Evolutionary conservation across 2,113 vertebrate species (phyloP), one percentile per base, ranked within the genome.

Genomic region (Danionella cerebrum): DNA sequence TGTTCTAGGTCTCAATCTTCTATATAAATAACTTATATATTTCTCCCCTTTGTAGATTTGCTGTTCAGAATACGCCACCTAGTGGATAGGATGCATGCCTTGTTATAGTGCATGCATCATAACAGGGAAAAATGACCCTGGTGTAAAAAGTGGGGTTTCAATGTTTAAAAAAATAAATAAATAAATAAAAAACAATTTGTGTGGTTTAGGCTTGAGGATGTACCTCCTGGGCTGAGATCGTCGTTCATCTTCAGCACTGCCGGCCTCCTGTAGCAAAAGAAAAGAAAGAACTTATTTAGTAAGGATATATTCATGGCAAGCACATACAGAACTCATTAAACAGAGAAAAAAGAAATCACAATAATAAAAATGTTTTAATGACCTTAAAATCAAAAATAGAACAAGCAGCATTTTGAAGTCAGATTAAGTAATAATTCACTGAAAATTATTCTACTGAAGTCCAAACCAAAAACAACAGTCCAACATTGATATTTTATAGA

Each of bases 151-250:
- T 14, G 47, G 11, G 31, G 9, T 16, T 19, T 1, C 11, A 8
- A 16, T 22, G 33, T 35, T 36, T 2, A 29, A n/a, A 42, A 8
- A 42, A 4, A 16, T 42, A 29, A 59, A 42, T 53, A 22, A 14
- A 44, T 14, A 3, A 12, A 11, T 57, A 7, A 52, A 54, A 44
- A 67, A 67, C 4, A 51, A 8, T 6, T 25, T n/a, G 4, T 12
- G 2, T 11, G 58, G 35, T 69, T 67, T 35, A 39, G n/a, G 12
- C 54, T 35, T 72, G 77, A 41, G 70, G 51, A 78, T 87, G 83
- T 87, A 98, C 96, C 96, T 98, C 74, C 91, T 88, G 76, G 91
- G 90, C 77, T 97, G 94, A 69, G 91, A 94, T 69, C 90, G 90
- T 58, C 90, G 91, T 72, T 97, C 94, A 69, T 98, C 95, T 55